Evolutionary conservation across 2,113 vertebrate genomes (phyloP).

Genomic region (Podarcis muralis): DNA sequence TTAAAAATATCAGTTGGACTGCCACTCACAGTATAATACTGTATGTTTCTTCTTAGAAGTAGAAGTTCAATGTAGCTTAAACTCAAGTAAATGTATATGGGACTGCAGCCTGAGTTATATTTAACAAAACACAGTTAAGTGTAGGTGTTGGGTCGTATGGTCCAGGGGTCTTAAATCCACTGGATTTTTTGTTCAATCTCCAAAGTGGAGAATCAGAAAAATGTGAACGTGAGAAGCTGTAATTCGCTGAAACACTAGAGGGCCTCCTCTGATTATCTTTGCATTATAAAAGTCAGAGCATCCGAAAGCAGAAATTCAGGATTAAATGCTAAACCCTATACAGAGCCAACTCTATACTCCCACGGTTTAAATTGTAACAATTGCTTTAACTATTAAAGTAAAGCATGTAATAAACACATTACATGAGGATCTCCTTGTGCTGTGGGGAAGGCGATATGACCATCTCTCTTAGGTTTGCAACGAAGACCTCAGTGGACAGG

Average conservation of each 20-base stretch:
- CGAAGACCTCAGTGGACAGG: background rate
- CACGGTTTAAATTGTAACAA: background rate
- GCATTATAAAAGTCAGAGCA: background rate
- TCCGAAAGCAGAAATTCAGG: background rate
- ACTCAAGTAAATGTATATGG: background rate
- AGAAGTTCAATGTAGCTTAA: background rate
- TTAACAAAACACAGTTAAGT: no score
- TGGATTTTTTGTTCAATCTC: background rate
- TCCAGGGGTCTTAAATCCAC: background rate
- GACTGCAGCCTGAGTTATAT: no score
- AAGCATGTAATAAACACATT: background rate
- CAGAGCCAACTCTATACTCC: background rate
- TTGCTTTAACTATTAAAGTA: background rate
- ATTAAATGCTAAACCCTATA: background rate
- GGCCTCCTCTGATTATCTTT: constrained; percentile 57
- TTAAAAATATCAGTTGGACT: background rate
- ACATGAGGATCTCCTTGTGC: background rate
- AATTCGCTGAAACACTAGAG: constrained; percentile 54
- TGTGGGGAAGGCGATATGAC: background rate
- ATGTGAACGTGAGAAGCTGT: background rate
- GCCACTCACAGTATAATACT: background rate
- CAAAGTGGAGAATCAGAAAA: background rate
- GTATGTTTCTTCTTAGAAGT: background rate
- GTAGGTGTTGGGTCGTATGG: no score
- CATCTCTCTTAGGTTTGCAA: background rate